Evolutionary conservation across 2,888 invertebrate species (phyloP), one percentile per base, ranked within the genome.

Genomic region (Theretra japonica): DNA sequence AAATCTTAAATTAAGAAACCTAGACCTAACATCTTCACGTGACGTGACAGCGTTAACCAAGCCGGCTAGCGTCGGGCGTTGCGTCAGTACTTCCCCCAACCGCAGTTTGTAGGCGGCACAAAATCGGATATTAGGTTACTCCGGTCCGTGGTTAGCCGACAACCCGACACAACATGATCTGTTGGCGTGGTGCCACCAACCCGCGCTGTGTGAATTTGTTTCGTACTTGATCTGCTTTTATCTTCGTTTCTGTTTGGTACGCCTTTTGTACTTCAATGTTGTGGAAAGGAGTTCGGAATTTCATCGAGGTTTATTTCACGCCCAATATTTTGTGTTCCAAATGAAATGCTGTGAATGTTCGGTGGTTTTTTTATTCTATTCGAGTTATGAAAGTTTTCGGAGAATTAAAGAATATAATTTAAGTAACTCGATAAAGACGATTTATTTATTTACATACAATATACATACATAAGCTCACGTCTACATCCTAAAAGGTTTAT

Each of bases 61-160:
- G 17, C 41, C 0, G 33, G 5, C 30, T 30, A 23, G 41, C 62
- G 53, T 53, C 19, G n/a, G 53, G n/a, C 53, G 19, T 53, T 53
- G 53, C 53, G 53, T 53, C 53, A 30, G 48, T 65, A 62, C 33
- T 62, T 48, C 41, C 41, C 30, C 30, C n/a, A 33, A 30, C 48
- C 65, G 15, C 23, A 41, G 11, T 41, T 8, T 48, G 65, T 65
- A 65, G 65, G 65, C 23, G 65, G 65, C 21, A 48, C 41, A 58
- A 79, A 82, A 80, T 81, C 79, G 80, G 80, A 80, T 82, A 84
- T 85, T 77, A 81, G 80, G 76, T 75, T 70, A 58, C 58, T 48
- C 73, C 75, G 73, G 72, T 69, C 70, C 68, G 77, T 50, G 79
- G 79, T 78, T 78, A 76, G 73, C 74, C 74, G 72, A 79, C 74